phyloP scores from a whole-genome alignment of 2,113 vertebrate genomes.

The Boulengerochromis microlepis region DNA sequence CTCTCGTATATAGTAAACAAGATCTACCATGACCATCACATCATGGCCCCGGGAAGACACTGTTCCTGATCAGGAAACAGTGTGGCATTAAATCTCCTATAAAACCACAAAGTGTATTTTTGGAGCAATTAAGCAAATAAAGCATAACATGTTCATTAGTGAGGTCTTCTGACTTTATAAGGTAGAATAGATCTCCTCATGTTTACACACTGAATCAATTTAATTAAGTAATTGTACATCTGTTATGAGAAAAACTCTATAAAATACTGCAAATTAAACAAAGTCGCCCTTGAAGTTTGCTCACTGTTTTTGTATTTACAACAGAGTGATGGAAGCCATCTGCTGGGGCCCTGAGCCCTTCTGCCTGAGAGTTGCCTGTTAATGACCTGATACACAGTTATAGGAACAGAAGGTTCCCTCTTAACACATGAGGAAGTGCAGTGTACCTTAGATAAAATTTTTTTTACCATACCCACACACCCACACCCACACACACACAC shows the following conservation, averaged over 20 bases:
- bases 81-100: background rate
- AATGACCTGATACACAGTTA: background rate
- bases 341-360: conserved; percentile 1
- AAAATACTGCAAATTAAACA: background rate
- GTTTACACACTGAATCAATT: background rate
- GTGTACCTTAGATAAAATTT: conserved; percentile 50
- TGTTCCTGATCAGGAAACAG: background rate
- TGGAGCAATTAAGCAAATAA: background rate
- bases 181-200: background rate
- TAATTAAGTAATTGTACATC: background rate
- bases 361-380: background rate
- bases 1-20: background rate
- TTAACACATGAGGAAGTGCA: conserved; percentile 60
- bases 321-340: conserved; percentile 20
- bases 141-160: background rate
- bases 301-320: background rate
- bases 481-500: conserved; percentile 7
- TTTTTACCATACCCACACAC: background rate
- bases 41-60: background rate
- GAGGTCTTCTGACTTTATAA: background rate
- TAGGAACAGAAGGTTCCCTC: conserved; percentile 36
- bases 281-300: background rate
- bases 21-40: background rate
- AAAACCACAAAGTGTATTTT: background rate
- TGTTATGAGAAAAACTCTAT: background rate